phyloP scores from a whole-genome alignment of 2,888 invertebrate species.

The Esperia sulphurella region DNA sequence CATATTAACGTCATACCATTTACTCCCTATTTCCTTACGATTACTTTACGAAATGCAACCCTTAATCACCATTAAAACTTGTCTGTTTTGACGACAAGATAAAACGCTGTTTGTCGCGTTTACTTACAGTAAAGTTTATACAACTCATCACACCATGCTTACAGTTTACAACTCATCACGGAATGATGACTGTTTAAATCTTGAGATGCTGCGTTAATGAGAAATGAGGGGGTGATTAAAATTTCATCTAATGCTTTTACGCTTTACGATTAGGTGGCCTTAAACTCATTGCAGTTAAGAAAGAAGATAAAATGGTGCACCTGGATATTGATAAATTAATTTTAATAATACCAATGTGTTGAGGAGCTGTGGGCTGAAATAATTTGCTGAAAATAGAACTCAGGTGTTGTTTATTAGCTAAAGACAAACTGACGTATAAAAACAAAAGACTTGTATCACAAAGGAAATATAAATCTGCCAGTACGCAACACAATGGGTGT shows the following conservation, averaged over 20 bases:
- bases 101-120: conserved; percentile 32
- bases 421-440: too few relatives aligned
- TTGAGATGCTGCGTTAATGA: conserved; percentile 22
- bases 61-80: conserved; percentile 44
- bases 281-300: too few relatives aligned
- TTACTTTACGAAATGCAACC: conserved; percentile 18
- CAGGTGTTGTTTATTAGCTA: too few relatives aligned
- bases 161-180: conserved; percentile 34
- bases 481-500: too few relatives aligned
- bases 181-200: conserved; percentile 25
- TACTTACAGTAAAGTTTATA: conserved; percentile 25
- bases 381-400: too few relatives aligned
- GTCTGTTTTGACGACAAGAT: conserved; percentile 39
- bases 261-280: conserved; percentile 2
- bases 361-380: too few relatives aligned
- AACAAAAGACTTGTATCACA: too few relatives aligned
- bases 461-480: too few relatives aligned
- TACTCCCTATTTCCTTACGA: neutral
- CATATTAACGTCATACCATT: neutral
- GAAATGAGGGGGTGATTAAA: conserved; percentile 22
- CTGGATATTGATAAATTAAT: too few relatives aligned
- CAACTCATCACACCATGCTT: conserved; percentile 27
- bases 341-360: too few relatives aligned
- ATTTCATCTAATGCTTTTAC: conserved; percentile 13
- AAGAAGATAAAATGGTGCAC: too few relatives aligned